phyloP scores from a whole-genome alignment of 2,888 invertebrate species.

The Dryomyza anilis region DNA sequence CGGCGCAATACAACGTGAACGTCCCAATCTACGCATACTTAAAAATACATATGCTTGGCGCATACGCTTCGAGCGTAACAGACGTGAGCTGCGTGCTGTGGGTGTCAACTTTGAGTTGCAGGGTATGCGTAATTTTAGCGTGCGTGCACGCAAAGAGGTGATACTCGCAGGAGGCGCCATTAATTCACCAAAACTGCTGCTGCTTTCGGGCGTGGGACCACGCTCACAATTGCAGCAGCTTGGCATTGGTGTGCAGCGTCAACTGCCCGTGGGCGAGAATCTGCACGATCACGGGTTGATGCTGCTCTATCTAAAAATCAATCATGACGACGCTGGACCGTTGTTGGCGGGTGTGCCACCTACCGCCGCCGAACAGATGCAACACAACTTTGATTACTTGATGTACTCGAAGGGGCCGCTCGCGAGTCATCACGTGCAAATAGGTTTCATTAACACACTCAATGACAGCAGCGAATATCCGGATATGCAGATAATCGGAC shows the following conservation, averaged over 20 bases:
- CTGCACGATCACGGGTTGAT: conserved; percentile 80
- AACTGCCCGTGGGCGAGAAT: conserved; percentile 70
- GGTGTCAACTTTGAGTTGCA: conserved; percentile 39
- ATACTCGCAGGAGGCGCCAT: conserved; percentile 49
- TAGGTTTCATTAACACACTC: conserved; percentile 63
- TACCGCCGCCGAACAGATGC: neutral
- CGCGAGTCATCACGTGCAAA: conserved; percentile 61
- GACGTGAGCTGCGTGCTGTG: conserved; percentile 30
- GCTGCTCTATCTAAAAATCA: conserved; percentile 53
- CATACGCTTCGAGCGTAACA: neutral
- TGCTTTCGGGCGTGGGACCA: conserved; percentile 48
- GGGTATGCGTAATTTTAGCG: conserved; percentile 28
- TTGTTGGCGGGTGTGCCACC: conserved; percentile 8
- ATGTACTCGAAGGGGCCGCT: conserved; percentile 39
- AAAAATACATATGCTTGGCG: conserved; percentile 6
- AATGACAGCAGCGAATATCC: conserved; percentile 30
- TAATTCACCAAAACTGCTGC: conserved; percentile 45
- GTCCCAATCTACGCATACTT: conserved; percentile 44
- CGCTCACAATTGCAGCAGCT: conserved; percentile 34
- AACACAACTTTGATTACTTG: conserved; percentile 41
- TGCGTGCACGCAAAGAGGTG: conserved; percentile 40
- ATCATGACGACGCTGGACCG: conserved; percentile 38
- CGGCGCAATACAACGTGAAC: conserved; percentile 21
- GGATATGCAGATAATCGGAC: conserved; percentile 67
- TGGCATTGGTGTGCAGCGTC: conserved; percentile 37